Evolutionary conservation across 2,888 invertebrate species (phyloP).

Genomic region (Phasia obesa): DNA sequence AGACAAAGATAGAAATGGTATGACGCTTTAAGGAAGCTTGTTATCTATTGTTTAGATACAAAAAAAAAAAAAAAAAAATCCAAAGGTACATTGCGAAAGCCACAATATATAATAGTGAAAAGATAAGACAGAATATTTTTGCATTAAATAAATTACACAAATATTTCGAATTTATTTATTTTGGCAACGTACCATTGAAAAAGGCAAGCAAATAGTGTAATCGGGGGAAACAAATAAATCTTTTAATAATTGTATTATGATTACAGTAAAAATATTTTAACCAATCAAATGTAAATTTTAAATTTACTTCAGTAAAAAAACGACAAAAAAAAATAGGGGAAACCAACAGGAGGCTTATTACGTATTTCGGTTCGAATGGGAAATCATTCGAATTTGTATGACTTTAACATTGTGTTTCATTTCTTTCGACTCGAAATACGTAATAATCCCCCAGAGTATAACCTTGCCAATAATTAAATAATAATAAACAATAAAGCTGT

Average conservation of each 20-base stretch:
- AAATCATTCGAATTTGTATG: too few species aligned
- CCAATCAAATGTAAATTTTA: background rate
- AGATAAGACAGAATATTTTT: slow-evolving; percentile 5
- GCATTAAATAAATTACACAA: slow-evolving; percentile 38
- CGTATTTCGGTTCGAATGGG: too few species aligned
- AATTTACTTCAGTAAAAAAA: too few species aligned
- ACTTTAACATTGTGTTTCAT: too few species aligned
- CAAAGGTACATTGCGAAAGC: slow-evolving; percentile 13
- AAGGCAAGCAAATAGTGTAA: background rate
- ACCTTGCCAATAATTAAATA: too few species aligned
- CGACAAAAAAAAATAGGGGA: too few species aligned
- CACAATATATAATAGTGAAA: slow-evolving; percentile 1
- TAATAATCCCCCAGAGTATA: too few species aligned
- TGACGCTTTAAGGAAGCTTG: slow-evolving; percentile 57
- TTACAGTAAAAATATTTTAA: slow-evolving; percentile 18
- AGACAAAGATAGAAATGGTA: slow-evolving; percentile 51
- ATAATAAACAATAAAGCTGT: too few species aligned
- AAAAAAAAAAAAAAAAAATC: background rate
- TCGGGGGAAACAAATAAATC: slow-evolving; percentile 13
- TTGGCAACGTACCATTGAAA: slow-evolving; percentile 39
- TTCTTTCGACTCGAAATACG: too few species aligned
- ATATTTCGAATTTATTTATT: slow-evolving; percentile 50
- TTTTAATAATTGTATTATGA: slow-evolving; percentile 1
- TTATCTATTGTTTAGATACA: background rate
- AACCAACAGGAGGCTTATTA: too few species aligned